phyloP scores from a whole-genome alignment of 1,140 invertebrate genomes.

The Penaeus indicus region DNA sequence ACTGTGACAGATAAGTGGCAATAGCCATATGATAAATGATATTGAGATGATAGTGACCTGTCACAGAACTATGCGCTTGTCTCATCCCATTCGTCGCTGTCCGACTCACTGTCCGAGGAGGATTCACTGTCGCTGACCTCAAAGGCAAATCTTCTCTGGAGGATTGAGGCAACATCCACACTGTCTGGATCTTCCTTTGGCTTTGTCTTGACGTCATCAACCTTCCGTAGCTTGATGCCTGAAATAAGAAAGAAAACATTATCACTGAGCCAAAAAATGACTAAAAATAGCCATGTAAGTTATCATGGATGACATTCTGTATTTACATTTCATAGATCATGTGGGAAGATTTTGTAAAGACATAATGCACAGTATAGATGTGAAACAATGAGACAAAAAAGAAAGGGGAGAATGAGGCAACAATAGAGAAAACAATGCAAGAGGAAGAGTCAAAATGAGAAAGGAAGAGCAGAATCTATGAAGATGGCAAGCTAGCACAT shows the following conservation, averaged over 20 bases:
- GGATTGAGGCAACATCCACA: conserved; percentile 94
- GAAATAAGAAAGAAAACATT: conserved; percentile 53
- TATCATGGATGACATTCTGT: neutral
- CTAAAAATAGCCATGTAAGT: neutral
- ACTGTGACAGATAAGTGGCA: too few relatives aligned
- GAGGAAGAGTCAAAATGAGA: too few relatives aligned
- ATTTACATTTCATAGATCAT: neutral
- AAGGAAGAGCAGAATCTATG: too few relatives aligned
- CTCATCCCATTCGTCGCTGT: conserved; percentile 81
- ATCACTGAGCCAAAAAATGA: neutral
- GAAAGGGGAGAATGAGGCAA: too few relatives aligned
- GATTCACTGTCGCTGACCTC: conserved; percentile 94
- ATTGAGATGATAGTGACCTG: too few relatives aligned
- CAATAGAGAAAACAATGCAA: too few relatives aligned
- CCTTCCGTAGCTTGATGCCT: conserved; percentile 93
- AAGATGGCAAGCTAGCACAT: too few relatives aligned
- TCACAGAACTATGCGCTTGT: conserved; percentile 68
- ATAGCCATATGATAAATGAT: too few relatives aligned
- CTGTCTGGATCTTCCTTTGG: conserved; percentile 79
- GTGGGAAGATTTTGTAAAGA: neutral
- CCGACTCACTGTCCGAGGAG: conserved; percentile 81
- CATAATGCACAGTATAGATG: neutral
- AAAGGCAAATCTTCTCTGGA: conserved; percentile 92
- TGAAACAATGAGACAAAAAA: too few relatives aligned
- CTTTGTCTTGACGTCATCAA: conserved; percentile 89